Conservation (phyloP, 2,888 invertebrate species). For the Drosophila cognata region DNA sequence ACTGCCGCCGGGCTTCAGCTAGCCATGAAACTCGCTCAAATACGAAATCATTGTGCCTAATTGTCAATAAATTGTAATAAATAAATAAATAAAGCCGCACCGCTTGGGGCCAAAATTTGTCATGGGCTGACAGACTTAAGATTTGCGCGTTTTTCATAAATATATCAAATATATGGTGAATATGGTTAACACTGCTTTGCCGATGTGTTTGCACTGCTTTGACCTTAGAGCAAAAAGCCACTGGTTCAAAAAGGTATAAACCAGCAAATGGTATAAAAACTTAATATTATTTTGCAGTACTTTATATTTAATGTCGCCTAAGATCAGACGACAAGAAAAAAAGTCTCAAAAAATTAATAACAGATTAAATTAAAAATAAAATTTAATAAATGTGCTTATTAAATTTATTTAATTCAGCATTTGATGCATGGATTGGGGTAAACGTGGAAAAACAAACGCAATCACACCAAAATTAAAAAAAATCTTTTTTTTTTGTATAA, state of each 20-base stretch:
- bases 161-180: background rate
- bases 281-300: background rate
- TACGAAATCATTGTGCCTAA: conserved; percentile 65
- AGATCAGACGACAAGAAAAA: background rate
- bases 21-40: conserved; percentile 60
- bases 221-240: background rate
- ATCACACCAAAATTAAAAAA: background rate
- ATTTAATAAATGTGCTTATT: background rate
- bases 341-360: background rate
- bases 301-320: background rate
- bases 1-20: conserved; percentile 23
- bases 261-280: background rate
- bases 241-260: background rate
- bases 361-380: background rate
- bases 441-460: background rate
- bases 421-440: background rate
- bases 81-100: conserved; percentile 59
- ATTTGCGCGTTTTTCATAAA: conserved; percentile 22
- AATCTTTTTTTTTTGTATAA: too few species aligned
- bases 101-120: conserved; percentile 45
- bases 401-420: background rate
- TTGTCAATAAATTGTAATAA: conserved; percentile 72
- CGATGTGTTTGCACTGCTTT: conserved; percentile 23
- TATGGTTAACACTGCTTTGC: conserved; percentile 16
- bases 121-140: conserved; percentile 21